Evolutionary conservation across 2,113 vertebrate species (phyloP), one percentile per base, ranked within the genome.

Genomic region (Equus quagga): DNA sequence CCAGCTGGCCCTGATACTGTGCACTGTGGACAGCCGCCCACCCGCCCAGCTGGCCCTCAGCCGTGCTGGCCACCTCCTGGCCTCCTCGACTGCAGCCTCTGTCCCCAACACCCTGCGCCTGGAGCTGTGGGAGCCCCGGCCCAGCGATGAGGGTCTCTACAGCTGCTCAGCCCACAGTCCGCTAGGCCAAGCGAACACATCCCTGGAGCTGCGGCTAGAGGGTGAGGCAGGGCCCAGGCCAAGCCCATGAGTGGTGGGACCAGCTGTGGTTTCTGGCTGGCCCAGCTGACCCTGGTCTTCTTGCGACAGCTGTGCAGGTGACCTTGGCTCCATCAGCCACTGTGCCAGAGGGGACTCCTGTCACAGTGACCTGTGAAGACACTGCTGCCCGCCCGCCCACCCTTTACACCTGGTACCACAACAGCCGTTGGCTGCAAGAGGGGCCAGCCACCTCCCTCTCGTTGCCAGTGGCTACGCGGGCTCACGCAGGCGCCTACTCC

Each of bases 11-110:
- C 96, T 99, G 92, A 65, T 99, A 2, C 87, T 98, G 33, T 99
- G 99, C 36, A 11, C 97, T 0, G 99, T 98, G 13, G 98, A 99
- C 28, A 99, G 99, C 91, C 98, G 85, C 13, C 99, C 99, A 0
- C 91, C 41, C 0, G 95, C 99, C 0, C 76, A 93, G 28, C 36
- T 99, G 62, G 60, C 83, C 21, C 97, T 99, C 86, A 98, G 87
- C 87, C 93, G 31, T 3, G 97, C 2, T 0, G 97, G 98, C 23
- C 85, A 13, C 28, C 65, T 80, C 41, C 21, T 99, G 85, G 98
- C 94, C 10, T 97, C 98, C 2, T 24, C 98, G 0, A 0, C 0
- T 0, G 0, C 72, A 15, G 60, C 86, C 17, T 89, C 94, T 0
- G 11, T 87, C 60, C 98, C 98, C 91, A 99, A 99, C 51, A 1